Evolutionary conservation across 2,888 invertebrate genomes (phyloP), one percentile per base, ranked within the genome.

Genomic region (Catocala nupta): DNA sequence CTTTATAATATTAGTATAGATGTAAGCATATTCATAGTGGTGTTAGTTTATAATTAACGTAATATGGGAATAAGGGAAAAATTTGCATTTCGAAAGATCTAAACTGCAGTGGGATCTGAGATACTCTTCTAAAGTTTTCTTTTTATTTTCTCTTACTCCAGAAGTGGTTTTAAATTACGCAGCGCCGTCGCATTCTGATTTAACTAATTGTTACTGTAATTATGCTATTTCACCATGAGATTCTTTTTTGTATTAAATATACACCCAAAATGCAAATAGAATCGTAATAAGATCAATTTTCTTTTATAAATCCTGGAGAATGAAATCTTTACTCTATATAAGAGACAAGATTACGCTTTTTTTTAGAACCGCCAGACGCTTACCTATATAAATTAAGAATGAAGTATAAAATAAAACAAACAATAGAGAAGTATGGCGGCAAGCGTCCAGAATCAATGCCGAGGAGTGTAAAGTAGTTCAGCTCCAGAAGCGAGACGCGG

Each of bases 391-490:
- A 49, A n/a, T 50, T 11, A 50, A 16, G 34, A n/a, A 50, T 55
- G 25, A 48, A 16, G 12, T 8, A 50, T 4, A 59, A 54, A 53
- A 50, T 50, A 50, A 50, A 50, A 34, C 33, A 39, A 39, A 55
- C 39, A 59, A 53, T 45, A 51, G 25, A 5, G n/a, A 44, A 45
- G 12, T 16, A 55, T 5, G 52, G 39, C 34, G 45, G n/a, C 56
- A 54, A 36, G 48, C 49, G 36, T 52, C 56, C 10, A 16, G 25
- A 33, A 49, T 56, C 45, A 39, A 42, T 5, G 48, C 16, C 33
- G n/a, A 34, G 11, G 33, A 57, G 36, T 12, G 12, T 55, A 58
- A 54, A 57, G 56, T 69, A 73, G 62, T 68, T 12, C 55, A n/a
- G 12, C 33, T 13, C 47, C 45, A 12, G 25, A 16, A 10, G 47